Conservation (phyloP, 2,888 invertebrate species). For the Netelia virgata region DNA sequence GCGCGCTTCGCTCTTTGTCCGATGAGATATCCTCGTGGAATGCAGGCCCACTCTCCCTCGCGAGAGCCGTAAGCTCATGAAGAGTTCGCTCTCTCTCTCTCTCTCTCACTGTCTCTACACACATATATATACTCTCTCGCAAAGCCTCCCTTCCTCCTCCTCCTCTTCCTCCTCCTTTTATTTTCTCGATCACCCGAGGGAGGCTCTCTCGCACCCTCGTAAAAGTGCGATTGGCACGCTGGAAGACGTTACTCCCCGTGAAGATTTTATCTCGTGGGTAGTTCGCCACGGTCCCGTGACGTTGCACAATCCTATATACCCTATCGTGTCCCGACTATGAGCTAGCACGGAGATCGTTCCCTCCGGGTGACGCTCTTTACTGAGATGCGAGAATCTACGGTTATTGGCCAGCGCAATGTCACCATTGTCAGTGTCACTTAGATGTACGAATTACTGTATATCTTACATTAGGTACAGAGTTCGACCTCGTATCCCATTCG, state of each 20-base stretch:
- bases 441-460: background rate
- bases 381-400: conserved; percentile 4
- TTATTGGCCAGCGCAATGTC: conserved; percentile 8
- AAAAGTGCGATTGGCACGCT: conserved; percentile 66
- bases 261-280: conserved; percentile 67
- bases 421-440: background rate
- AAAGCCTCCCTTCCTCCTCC: conserved; percentile 13
- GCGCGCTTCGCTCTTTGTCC: conserved; percentile 55
- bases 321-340: conserved; percentile 11
- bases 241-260: conserved; percentile 62
- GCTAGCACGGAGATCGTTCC: conserved; percentile 27
- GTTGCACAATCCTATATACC: conserved; percentile 59
- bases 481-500: background rate
- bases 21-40: conserved; percentile 62
- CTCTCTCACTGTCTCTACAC: conserved; percentile 4
- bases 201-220: conserved; percentile 51
- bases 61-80: conserved; percentile 52
- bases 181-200: conserved; percentile 17
- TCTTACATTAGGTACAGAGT: conserved; percentile 7
- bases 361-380: conserved; percentile 11
- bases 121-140: conserved; percentile 9
- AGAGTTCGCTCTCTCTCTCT: conserved; percentile 29
- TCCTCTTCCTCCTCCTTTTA: conserved; percentile 8
- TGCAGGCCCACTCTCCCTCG: conserved; percentile 59
- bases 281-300: conserved; percentile 65